Evolutionary conservation across 1,140 invertebrate genomes (phyloP).

Genomic region (Latrodectus geometricus): DNA sequence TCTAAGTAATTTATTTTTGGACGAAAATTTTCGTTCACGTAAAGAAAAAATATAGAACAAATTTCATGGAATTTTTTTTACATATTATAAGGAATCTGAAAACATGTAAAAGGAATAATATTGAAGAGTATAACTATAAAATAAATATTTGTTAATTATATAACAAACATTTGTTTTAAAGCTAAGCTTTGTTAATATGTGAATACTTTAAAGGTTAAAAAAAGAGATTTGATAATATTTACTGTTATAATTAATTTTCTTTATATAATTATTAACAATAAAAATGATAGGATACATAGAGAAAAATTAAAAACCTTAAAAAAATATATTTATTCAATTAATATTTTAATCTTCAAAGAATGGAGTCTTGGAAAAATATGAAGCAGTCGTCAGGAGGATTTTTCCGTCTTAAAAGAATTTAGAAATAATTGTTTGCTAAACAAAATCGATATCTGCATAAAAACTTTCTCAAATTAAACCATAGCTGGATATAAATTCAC

Average conservation of each 20-base stretch:
- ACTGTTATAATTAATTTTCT: not conserved
- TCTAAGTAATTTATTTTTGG: no score
- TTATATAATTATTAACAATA: not conserved
- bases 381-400: not conserved
- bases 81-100: no score
- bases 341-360: not conserved
- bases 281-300: not conserved
- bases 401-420: not conserved
- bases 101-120: no score
- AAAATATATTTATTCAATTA: not conserved
- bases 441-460: constrained; percentile 7
- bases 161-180: no score
- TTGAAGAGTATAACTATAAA: no score
- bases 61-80: no score
- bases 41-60: no score
- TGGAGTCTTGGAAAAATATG: not conserved
- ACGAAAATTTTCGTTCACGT: no score
- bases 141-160: no score
- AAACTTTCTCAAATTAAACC: not conserved
- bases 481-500: not conserved
- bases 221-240: not conserved
- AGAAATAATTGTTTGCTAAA: not conserved
- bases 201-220: not conserved
- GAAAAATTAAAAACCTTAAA: no score
- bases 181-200: no score